phyloP scores from a whole-genome alignment of 2,888 invertebrate species.

The Nebria salina region DNA sequence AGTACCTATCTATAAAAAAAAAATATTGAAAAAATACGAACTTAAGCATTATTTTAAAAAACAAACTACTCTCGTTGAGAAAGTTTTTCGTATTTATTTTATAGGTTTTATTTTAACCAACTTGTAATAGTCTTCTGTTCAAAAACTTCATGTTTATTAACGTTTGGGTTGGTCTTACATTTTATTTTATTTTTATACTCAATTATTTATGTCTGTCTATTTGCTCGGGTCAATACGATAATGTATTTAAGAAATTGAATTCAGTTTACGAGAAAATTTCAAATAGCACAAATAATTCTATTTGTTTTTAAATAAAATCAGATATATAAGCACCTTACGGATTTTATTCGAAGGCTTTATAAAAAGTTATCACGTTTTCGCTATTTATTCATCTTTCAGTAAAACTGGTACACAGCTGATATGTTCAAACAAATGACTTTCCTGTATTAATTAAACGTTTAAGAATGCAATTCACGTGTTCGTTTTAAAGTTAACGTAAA shows the following conservation, averaged over 20 bases:
- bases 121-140: conserved; percentile 30
- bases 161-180: neutral
- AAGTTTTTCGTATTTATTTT: conserved; percentile 39
- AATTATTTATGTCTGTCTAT: neutral
- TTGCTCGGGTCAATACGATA: neutral
- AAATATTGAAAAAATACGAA: conserved; percentile 30
- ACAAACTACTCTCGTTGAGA: conserved; percentile 7
- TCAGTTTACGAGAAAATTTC: too few relatives aligned
- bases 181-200: neutral
- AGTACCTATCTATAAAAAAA: conserved; percentile 32
- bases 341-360: too few relatives aligned
- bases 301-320: too few relatives aligned
- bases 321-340: too few relatives aligned
- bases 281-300: too few relatives aligned
- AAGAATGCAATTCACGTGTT: neutral
- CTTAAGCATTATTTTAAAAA: conserved; percentile 30
- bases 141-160: conserved; percentile 19
- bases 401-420: neutral
- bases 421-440: neutral
- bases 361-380: neutral
- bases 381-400: neutral
- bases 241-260: too few relatives aligned
- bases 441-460: neutral
- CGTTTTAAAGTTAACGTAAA: neutral
- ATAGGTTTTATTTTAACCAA: conserved; percentile 37